Percentiles rank a stretch among this genome's conserved stretches.
phyloP scores from a whole-genome alignment of 2,113 vertebrate genomes.

The Eulemur macaco region DNA sequence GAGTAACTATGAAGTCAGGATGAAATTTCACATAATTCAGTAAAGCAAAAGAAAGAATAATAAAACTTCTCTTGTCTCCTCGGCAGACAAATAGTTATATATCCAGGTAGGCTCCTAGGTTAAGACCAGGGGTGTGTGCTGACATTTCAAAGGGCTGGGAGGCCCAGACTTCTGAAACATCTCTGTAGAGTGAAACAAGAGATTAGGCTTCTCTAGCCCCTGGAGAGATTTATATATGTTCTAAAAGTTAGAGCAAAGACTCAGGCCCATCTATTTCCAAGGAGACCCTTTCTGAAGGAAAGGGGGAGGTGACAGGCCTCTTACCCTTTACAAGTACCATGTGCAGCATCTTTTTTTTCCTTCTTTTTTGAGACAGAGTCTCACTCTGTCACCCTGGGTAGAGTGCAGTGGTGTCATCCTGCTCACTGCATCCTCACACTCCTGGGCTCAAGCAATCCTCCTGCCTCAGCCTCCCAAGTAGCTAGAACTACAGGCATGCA shows the following conservation, averaged over 20 bases:
- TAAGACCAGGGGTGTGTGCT: not conserved
- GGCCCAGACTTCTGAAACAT: not conserved
- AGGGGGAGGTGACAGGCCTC: not conserved
- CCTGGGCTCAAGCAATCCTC: no score
- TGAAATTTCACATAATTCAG: not conserved
- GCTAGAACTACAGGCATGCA: no score
- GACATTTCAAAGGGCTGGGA: not conserved
- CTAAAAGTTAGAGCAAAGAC: not conserved
- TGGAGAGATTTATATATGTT: not conserved
- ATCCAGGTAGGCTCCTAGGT: not conserved
- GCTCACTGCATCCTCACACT: no score
- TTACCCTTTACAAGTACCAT: not conserved
- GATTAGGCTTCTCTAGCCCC: not conserved
- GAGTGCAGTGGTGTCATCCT: no score
- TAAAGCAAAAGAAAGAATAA: not conserved
- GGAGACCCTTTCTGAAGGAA: not conserved
- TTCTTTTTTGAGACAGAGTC: no score
- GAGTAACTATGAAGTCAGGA: not conserved
- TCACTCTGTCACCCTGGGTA: no score
- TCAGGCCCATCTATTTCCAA: not conserved
- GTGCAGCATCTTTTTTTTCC: not conserved
- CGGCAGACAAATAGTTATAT: not conserved
- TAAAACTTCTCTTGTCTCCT: not conserved
- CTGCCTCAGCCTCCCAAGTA: no score
- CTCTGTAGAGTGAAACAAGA: not conserved